Base-by-base conservation (phyloP, 2,113 vertebrate species). In the Onychorhynchus coronatus region DNA sequence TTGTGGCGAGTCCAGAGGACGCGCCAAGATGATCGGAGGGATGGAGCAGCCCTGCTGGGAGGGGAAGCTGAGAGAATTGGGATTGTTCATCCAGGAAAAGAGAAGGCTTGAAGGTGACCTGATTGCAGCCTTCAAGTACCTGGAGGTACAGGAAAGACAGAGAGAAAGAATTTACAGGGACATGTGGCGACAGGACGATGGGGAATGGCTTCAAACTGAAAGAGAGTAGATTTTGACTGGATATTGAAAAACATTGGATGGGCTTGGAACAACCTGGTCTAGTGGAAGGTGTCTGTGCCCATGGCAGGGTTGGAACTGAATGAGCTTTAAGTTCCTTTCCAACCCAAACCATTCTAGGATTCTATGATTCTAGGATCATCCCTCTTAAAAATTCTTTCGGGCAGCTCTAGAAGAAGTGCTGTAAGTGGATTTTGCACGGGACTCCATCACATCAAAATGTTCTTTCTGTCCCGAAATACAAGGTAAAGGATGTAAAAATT, bases 211-310 rank as follows among this genome's bases (percentile, higher is more conserved):
- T 67, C 6, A 17, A 12, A 30, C 8, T 46, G 53, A 6, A 5
- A 46, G 23, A 52, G 21, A 2, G 1, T 0, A 33, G 23, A 11
- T 3, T 52, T 30, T 8, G 28, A 14, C 24, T 8, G 23, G 3
- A 30, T 39, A 3, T 25, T 14, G 2, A 20, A 11, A 59, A 44
- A 3, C 19, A 15, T 0, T n/a, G 62, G 53, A 82, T 0, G 0
- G 11, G 15, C 13, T 68, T 30, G 6, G 53, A 55, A 17, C 24
- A 53, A 0, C 16, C 47, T 47, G 53, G 7, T 7, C 2, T 0
- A 8, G 39, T 31, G 16, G 39, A 2, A 68, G 16, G 2, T 35
- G 39, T 22, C n/a, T 12, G 8, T 83, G 46, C 6, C 9, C 6
- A 5, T 18, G n/a, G 24, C 41, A 62, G 13, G 6, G 0, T 2